phyloP scores from a whole-genome alignment of 2,797 vertebrate species.

The Microctenopoma lineatum region DNA sequence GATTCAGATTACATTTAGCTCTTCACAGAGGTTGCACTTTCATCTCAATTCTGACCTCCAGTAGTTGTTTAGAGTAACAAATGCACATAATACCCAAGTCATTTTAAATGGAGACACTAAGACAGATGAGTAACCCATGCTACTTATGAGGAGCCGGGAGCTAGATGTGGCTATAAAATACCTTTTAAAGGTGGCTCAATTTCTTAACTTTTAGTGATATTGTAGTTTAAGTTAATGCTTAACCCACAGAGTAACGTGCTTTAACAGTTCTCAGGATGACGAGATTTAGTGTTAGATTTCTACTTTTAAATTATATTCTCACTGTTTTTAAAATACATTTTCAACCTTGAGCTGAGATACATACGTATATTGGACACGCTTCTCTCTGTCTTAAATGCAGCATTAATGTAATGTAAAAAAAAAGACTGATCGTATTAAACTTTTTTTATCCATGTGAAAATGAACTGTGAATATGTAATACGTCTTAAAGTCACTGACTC shows the following conservation, averaged over 20 bases:
- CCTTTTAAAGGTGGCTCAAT: constrained; percentile 8
- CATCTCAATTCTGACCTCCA: background rate
- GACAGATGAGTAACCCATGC: constrained; percentile 3
- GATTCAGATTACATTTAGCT: background rate
- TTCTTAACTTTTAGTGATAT: constrained; percentile 3
- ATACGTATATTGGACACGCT: background rate
- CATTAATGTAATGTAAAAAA: background rate
- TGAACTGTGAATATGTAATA: constrained; percentile 5
- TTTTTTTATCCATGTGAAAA: background rate
- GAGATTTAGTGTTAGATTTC: constrained; percentile 6
- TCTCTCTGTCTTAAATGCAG: background rate
- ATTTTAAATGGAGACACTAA: background rate
- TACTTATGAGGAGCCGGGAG: background rate
- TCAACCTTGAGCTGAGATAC: no score
- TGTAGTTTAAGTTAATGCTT: constrained; percentile 9
- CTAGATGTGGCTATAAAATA: background rate
- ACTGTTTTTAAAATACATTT: no score
- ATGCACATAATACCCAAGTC: background rate
- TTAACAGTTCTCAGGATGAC: background rate
- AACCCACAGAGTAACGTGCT: background rate
- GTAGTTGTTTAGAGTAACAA: background rate
- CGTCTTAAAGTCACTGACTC: background rate
- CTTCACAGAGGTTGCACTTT: background rate
- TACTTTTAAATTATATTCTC: background rate
- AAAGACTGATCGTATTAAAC: background rate